Conservation (phyloP, 2,797 vertebrate species). For the Eidolon dupreanum region DNA sequence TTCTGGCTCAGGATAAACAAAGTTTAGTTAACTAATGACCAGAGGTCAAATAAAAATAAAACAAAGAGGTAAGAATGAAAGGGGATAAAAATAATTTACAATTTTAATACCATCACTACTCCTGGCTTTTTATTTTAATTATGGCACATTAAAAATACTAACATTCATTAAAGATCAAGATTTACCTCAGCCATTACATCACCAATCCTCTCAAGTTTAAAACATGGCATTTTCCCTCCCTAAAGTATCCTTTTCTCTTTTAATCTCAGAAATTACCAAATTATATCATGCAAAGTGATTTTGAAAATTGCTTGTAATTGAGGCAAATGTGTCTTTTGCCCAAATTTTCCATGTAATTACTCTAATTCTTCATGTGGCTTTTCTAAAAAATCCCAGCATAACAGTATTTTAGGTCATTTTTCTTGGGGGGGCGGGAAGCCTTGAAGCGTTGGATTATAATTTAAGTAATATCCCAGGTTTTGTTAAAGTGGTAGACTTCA, state of each 20-base stretch:
- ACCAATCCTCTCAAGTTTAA: background rate
- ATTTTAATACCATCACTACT: background rate
- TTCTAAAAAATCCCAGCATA: constrained; percentile 11
- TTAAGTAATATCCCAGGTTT: background rate
- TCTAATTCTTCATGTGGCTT: constrained; percentile 43
- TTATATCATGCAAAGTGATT: constrained; percentile 43
- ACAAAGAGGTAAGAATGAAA: background rate
- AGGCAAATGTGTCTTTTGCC: constrained; percentile 42
- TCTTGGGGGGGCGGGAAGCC: background rate
- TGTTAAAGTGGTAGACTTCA: background rate
- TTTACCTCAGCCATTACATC: background rate
- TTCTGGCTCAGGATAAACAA: background rate
- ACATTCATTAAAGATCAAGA: background rate
- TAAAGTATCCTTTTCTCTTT: background rate
- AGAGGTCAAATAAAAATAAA: constrained; percentile 20
- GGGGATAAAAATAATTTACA: background rate
- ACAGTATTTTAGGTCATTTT: background rate
- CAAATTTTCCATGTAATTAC: constrained; percentile 54
- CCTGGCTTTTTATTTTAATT: background rate
- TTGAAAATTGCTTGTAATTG: constrained; percentile 54
- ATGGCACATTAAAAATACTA: background rate
- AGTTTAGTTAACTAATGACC: background rate
- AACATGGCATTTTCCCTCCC: background rate
- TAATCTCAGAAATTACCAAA: constrained; percentile 21
- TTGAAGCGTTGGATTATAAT: background rate